Percentiles rank a stretch among this genome's conserved stretches.
Evolutionary conservation across 1,140 invertebrate species (phyloP).

Genomic region (Zaprionus davidi): DNA sequence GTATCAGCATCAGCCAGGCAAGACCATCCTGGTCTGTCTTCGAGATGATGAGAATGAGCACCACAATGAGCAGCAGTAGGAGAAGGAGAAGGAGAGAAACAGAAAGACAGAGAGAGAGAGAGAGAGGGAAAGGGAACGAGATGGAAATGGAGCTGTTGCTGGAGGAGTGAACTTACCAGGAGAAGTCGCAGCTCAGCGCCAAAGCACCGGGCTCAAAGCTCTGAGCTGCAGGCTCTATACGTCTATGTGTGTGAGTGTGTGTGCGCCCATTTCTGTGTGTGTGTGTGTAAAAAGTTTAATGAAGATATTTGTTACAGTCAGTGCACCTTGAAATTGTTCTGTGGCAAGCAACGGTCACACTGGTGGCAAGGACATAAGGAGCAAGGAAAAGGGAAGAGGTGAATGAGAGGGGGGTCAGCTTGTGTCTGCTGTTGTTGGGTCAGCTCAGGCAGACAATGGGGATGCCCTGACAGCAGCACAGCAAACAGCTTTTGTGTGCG

Average conservation of each 20-base stretch:
- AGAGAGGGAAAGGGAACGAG: not conserved
- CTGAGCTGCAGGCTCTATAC: slow-evolving; percentile 4
- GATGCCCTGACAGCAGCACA: slow-evolving; percentile 16
- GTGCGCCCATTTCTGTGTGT: not conserved
- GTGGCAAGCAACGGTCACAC: slow-evolving; percentile 53
- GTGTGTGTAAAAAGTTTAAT: slow-evolving; percentile 64
- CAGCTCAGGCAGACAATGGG: slow-evolving; percentile 4
- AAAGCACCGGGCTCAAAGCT: slow-evolving; percentile 17
- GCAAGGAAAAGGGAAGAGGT: too few relatives aligned
- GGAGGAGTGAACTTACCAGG: not conserved
- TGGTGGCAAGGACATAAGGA: slow-evolving; percentile 7
- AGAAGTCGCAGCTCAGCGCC: slow-evolving; percentile 11
- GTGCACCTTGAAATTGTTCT: slow-evolving; percentile 78
- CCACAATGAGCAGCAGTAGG: not conserved
- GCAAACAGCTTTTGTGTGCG: not conserved
- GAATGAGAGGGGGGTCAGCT: too few relatives aligned
- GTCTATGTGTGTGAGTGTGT: not conserved
- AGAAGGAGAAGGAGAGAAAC: not conserved
- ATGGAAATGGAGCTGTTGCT: not conserved
- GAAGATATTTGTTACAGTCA: slow-evolving; percentile 80
- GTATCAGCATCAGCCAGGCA: slow-evolving; percentile 32
- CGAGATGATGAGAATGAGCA: slow-evolving; percentile 25
- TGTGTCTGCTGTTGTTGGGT: not conserved
- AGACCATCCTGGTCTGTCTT: slow-evolving; percentile 35
- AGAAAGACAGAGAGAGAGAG: not conserved